Evolutionary conservation across 1,140 invertebrate species (phyloP).

Genomic region (Drosophila mauritiana): DNA sequence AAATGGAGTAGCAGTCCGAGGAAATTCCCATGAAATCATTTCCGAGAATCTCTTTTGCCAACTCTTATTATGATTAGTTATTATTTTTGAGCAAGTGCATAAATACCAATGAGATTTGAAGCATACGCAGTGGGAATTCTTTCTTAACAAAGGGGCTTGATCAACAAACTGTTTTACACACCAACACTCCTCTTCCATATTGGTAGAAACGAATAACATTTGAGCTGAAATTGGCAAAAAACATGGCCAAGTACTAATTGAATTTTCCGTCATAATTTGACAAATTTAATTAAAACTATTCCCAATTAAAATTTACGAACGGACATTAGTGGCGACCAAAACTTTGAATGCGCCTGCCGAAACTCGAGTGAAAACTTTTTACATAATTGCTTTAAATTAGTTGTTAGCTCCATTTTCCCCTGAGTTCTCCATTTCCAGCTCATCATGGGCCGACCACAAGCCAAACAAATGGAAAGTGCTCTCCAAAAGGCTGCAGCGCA

Average conservation of each 20-base stretch:
- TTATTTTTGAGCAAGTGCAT: conserved; percentile 73
- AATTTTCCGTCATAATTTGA: conserved; percentile 70
- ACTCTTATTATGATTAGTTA: conserved; percentile 77
- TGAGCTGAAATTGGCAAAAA: conserved; percentile 42
- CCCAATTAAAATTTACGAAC: conserved; percentile 57
- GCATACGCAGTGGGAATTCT: conserved; percentile 49
- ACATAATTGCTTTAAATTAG: conserved; percentile 82
- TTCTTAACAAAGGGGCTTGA: background rate
- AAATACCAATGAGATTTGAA: conserved; percentile 71
- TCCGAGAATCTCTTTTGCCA: conserved; percentile 59
- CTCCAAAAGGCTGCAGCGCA: conserved; percentile 19
- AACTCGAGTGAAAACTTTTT: conserved; percentile 67
- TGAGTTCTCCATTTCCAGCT: background rate
- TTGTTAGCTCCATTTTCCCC: conserved; percentile 63
- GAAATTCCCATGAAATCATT: conserved; percentile 72
- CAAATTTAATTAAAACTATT: conserved; percentile 82
- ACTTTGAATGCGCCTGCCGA: conserved; percentile 54
- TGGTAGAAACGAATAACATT: conserved; percentile 35
- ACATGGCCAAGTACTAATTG: conserved; percentile 39
- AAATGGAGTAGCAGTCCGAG: conserved; percentile 23
- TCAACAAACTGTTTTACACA: background rate
- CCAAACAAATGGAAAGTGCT: conserved; percentile 69
- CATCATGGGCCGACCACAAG: conserved; percentile 51
- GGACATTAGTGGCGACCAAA: conserved; percentile 60
- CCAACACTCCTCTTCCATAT: background rate